These are phyloP conservation scores for Arbacia lixula DNA, from an alignment of 53 echinoderm and acorn worm species.

Conservation along the genomic window DNA sequence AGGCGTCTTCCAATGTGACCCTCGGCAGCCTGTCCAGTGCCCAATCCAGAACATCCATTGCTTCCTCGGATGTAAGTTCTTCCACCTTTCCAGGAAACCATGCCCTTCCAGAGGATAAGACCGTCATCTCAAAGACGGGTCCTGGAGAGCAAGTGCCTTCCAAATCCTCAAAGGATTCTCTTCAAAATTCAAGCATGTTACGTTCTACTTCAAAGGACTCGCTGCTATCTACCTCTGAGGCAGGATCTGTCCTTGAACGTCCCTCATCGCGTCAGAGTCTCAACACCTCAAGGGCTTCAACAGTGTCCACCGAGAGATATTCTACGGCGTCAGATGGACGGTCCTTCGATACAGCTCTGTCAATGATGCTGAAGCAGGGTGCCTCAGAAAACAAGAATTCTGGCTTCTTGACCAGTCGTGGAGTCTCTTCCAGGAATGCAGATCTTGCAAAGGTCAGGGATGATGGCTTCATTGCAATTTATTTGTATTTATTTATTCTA, in stretches of 20 bases:
- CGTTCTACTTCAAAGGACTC: not conserved
- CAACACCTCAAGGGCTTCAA: too few relatives aligned
- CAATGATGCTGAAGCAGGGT: constrained; percentile 10
- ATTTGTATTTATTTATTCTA: too few relatives aligned
- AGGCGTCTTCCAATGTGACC: not conserved
- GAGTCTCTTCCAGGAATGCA: too few relatives aligned
- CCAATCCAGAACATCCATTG: not conserved
- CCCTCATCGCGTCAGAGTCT: too few relatives aligned
- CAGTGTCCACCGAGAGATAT: too few relatives aligned
- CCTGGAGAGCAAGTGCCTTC: too few relatives aligned
- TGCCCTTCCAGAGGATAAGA: not conserved
- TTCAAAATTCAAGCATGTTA: not conserved
- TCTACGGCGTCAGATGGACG: not conserved
- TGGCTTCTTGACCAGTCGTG: too few relatives aligned
- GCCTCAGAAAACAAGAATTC: not conserved
- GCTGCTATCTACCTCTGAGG: not conserved
- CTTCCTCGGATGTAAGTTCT: not conserved
- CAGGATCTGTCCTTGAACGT: not conserved
- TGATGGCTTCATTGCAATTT: too few relatives aligned
- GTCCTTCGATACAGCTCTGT: constrained; percentile 33
- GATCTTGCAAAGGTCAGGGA: too few relatives aligned
- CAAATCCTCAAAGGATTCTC: too few relatives aligned
- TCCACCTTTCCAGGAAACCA: not conserved
- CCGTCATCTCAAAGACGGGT: too few relatives aligned
- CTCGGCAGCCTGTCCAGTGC: not conserved